Conservation (phyloP, 2,888 invertebrate genomes). For the Scrobipalpa costella region DNA sequence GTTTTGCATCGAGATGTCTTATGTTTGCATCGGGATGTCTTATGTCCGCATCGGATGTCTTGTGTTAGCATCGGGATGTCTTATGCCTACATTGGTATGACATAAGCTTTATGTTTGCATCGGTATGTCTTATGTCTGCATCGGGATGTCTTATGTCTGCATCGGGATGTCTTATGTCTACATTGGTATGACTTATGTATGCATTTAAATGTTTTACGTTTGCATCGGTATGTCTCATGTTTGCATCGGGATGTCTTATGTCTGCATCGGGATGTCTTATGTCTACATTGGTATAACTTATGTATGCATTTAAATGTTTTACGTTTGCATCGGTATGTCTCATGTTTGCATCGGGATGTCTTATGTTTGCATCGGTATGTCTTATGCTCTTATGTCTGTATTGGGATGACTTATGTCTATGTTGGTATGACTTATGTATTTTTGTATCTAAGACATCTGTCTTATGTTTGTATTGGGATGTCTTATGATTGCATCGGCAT, state of each 20-base stretch:
- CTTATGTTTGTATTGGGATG: neutral
- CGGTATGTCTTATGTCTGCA: neutral
- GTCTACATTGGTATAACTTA: neutral
- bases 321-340: neutral
- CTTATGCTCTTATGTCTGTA: neutral
- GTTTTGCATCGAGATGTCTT: neutral
- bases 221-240: neutral
- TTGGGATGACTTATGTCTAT: too few species aligned
- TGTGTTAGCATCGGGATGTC: neutral
- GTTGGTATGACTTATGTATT: neutral
- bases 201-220: too few species aligned
- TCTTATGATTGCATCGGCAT: neutral
- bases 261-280: neutral
- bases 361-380: neutral
- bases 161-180: neutral
- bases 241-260: neutral
- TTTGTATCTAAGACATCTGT: neutral
- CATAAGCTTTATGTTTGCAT: neutral
- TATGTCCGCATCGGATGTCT: neutral
- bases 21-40: neutral
- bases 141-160: too few species aligned
- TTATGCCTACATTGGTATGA: neutral
- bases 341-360: neutral
- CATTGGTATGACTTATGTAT: neutral
- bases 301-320: neutral